Percentiles rank a stretch among this genome's conserved stretches.
Conservation (phyloP, 2,888 invertebrate species). For the Ectropis crepuscularia region DNA sequence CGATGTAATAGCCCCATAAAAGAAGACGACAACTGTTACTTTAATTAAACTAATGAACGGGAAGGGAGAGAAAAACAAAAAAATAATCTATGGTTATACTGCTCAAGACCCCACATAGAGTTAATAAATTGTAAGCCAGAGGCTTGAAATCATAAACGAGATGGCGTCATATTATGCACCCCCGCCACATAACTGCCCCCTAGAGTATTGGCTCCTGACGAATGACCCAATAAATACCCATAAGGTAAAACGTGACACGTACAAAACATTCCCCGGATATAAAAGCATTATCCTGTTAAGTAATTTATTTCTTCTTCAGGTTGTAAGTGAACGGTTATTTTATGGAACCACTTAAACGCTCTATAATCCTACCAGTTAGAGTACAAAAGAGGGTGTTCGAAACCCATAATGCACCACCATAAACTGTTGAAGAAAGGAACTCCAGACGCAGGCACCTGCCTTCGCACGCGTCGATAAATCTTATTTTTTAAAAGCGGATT, state of each 20-base stretch:
- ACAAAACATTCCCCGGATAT: conserved; percentile 78
- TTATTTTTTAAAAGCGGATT: conserved; percentile 55
- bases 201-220: conserved; percentile 77
- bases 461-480: conserved; percentile 68
- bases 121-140: conserved; percentile 73
- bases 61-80: conserved; percentile 39
- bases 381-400: conserved; percentile 74
- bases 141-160: conserved; percentile 69
- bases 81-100: conserved; percentile 43
- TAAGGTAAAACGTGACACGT: conserved; percentile 80
- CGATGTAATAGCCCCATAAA: conserved; percentile 31
- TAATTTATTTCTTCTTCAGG: conserved; percentile 83
- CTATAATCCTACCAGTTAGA: conserved; percentile 78
- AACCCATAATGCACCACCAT: conserved; percentile 71
- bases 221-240: conserved; percentile 83
- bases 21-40: conserved; percentile 34
- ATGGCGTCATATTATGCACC: conserved; percentile 77
- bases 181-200: conserved; percentile 79
- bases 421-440: conserved; percentile 70
- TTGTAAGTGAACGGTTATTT: conserved; percentile 77
- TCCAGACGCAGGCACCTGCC: conserved; percentile 68
- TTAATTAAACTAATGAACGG: conserved; percentile 38
- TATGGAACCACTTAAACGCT: conserved; percentile 80
- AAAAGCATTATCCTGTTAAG: conserved; percentile 83
- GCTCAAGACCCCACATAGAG: conserved; percentile 54